Percentiles rank a stretch among this genome's conserved stretches.
These are phyloP conservation scores for Gobionotothen gibberifrons DNA, from an alignment of 2,797 vertebrate genomes.

Conservation along the genomic window DNA sequence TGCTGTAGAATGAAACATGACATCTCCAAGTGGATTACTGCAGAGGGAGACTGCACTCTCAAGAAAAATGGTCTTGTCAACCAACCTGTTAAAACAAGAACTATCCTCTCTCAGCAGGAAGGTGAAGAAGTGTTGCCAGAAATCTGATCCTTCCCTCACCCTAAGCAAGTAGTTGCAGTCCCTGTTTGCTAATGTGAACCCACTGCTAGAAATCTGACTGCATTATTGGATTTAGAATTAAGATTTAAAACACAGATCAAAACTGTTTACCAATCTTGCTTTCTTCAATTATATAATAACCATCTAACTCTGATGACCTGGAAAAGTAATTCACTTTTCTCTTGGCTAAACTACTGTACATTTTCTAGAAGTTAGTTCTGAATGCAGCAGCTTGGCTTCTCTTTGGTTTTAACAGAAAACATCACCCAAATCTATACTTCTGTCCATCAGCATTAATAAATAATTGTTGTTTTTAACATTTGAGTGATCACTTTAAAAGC, in stretches of 20 bases:
- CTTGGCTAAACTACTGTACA: not conserved
- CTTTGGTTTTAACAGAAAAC: not conserved
- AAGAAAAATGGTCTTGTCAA: constrained; percentile 5
- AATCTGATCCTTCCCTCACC: not conserved
- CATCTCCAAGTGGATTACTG: constrained; percentile 7
- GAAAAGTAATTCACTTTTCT: not conserved
- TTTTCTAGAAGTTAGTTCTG: not conserved
- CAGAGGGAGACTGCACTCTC: constrained; percentile 2
- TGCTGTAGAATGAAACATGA: constrained; percentile 6
- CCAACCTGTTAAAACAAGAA: not conserved
- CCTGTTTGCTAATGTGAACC: too few species aligned
- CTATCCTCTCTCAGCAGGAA: not conserved
- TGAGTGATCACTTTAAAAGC: not conserved
- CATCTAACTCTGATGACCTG: not conserved
- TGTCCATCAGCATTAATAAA: not conserved
- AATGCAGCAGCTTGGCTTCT: not conserved
- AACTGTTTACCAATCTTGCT: not conserved
- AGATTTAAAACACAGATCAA: not conserved
- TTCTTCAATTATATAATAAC: too few species aligned
- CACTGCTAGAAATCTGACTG: not conserved
- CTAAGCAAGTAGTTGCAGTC: not conserved
- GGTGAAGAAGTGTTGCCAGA: not conserved
- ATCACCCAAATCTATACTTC: not conserved
- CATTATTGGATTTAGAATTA: not conserved
- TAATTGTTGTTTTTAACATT: not conserved